Conservation (phyloP, 2,888 invertebrate species). For the Agriopis aurantiaria region DNA sequence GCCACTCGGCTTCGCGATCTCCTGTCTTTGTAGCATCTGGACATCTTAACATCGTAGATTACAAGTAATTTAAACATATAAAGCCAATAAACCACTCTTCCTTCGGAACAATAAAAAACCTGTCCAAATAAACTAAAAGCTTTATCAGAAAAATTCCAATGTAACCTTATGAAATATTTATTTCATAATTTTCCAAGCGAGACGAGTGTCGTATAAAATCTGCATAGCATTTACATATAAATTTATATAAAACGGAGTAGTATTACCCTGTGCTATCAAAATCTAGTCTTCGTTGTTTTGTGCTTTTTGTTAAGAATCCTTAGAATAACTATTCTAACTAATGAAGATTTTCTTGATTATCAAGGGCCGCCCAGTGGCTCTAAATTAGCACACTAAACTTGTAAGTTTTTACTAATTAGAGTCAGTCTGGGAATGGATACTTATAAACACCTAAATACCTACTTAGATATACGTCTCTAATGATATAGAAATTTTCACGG, state of each 20-base stretch:
- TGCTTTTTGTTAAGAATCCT: slow-evolving; percentile 32
- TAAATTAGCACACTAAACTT: too few species aligned
- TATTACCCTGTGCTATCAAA: slow-evolving; percentile 14
- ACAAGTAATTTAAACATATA: neutral
- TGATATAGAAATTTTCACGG: too few species aligned
- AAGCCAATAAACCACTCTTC: neutral
- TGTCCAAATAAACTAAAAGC: slow-evolving; percentile 5
- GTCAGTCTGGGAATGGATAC: too few species aligned
- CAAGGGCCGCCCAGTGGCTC: too few species aligned
- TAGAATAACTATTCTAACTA: neutral
- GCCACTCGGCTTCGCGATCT: too few species aligned
- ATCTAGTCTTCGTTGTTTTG: slow-evolving; percentile 22
- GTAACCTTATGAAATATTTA: slow-evolving; percentile 34
- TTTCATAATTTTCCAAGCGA: slow-evolving; percentile 37
- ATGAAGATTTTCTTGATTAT: neutral
- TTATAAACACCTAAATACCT: too few species aligned
- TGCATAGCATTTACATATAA: slow-evolving; percentile 43
- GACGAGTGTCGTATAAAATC: slow-evolving; percentile 48
- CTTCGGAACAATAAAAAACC: neutral
- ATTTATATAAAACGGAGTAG: slow-evolving; percentile 18
- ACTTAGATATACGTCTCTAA: too few species aligned
- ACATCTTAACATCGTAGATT: too few species aligned
- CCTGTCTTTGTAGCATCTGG: too few species aligned
- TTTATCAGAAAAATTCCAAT: slow-evolving; percentile 10
- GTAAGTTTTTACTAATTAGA: too few species aligned